Conservation (phyloP, 2,113 vertebrate species). For the Acanthisitta chloris region DNA sequence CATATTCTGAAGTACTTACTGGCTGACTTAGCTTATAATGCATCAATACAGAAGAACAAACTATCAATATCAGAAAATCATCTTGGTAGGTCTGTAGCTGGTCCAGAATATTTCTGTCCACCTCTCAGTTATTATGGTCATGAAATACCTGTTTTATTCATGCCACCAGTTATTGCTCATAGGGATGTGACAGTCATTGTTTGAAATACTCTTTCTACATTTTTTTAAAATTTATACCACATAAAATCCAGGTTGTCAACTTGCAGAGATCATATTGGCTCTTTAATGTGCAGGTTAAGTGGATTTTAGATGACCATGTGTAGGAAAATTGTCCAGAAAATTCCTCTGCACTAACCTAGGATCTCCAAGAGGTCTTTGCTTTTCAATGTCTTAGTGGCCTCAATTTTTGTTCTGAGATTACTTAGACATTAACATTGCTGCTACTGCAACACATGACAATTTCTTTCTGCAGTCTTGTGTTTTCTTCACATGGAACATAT, state of each 20-base stretch:
- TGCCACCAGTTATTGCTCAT: neutral
- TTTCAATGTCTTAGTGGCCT: neutral
- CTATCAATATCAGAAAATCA: neutral
- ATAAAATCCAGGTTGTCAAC: neutral
- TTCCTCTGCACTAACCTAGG: neutral
- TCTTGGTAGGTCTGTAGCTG: neutral
- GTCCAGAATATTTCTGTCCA: neutral
- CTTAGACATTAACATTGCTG: neutral
- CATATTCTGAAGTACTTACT: neutral
- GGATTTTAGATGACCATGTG: neutral
- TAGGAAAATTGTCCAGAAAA: neutral
- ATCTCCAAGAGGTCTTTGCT: neutral
- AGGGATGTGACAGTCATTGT: neutral
- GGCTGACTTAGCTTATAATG: neutral
- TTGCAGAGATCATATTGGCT: neutral
- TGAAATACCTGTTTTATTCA: conserved; percentile 26
- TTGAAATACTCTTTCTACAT: neutral
- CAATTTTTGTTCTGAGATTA: neutral
- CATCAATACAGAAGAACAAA: conserved; percentile 33
- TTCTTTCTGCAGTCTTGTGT: neutral
- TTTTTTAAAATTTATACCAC: neutral
- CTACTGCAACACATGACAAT: neutral
- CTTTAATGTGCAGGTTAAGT: neutral
- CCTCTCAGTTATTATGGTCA: neutral
- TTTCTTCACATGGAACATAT: neutral